phyloP scores from a whole-genome alignment of 2,888 invertebrate species.

The Mimas tiliae region DNA sequence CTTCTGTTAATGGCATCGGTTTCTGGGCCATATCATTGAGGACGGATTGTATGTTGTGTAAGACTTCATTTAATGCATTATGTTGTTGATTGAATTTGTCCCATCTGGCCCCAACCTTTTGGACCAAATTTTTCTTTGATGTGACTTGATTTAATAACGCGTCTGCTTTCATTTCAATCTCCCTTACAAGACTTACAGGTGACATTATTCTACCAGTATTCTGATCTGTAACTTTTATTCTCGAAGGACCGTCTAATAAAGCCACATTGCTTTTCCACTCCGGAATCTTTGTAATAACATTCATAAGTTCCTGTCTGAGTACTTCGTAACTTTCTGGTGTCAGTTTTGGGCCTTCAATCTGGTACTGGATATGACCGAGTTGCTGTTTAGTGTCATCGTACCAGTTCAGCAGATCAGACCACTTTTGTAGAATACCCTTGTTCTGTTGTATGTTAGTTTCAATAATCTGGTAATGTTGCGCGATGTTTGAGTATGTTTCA shows the following conservation, averaged over 20 bases:
- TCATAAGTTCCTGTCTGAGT: conserved; percentile 88
- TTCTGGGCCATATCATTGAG: conserved; percentile 84
- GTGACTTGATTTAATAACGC: conserved; percentile 87
- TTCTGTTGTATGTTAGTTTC: conserved; percentile 90
- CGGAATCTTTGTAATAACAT: conserved; percentile 87
- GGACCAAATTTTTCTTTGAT: conserved; percentile 87
- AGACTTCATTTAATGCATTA: conserved; percentile 87
- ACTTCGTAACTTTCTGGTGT: conserved; percentile 88
- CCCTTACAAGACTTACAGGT: conserved; percentile 89
- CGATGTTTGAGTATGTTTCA: conserved; percentile 90
- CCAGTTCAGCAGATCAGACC: conserved; percentile 93
- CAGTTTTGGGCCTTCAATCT: conserved; percentile 90
- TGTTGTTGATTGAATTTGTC: conserved; percentile 91
- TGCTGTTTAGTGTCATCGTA: conserved; percentile 92
- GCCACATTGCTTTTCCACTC: conserved; percentile 89
- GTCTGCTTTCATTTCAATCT: conserved; percentile 89
- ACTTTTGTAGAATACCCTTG: conserved; percentile 90
- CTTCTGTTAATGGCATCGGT: conserved; percentile 75
- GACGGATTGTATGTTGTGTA: conserved; percentile 84
- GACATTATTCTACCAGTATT: conserved; percentile 88
- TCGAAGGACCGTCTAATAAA: conserved; percentile 87
- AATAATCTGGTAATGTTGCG: conserved; percentile 90
- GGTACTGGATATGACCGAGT: conserved; percentile 91
- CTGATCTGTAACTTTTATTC: conserved; percentile 88
- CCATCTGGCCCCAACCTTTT: conserved; percentile 90